Evolutionary conservation across 2,888 invertebrate species (phyloP), one percentile per base, ranked within the genome.

Genomic region (Ophioninae sp.): DNA sequence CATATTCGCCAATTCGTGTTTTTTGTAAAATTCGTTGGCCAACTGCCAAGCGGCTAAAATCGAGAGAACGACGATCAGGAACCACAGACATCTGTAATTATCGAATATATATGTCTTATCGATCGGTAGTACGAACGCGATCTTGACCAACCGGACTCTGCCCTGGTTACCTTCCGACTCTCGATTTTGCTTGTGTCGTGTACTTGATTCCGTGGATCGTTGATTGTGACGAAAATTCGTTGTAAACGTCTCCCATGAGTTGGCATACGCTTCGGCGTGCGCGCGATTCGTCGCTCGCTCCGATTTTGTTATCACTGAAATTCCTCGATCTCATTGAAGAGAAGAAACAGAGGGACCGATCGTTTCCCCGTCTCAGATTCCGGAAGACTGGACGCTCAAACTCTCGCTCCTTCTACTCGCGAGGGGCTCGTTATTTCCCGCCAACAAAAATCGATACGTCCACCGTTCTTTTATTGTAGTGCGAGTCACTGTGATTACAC

Each of bases 161-260:
- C 2, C 59, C 63, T 63, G 51, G 51, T 23, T 82, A 88, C 90
- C 88, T 89, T 71, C 86, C 87, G n/a, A 79, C 39, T 20, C 77
- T 71, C 9, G 89, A 85, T 78, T 87, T 89, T n/a, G 86, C 86
- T 69, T 87, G 87, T 6, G 85, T 84, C 1, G 89, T 90, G 58
- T 90, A 88, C 65, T 89, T 90, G 20, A 90, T 81, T 20, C 90
- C 90, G 56, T 90, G 89, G 37, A 90, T 85, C 20, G 88, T 87
- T 6, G 89, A 88, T 76, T 89, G 88, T 10, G 68, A 81, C 8
- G 89, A 85, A 73, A 88, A 90, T 79, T 89, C 90, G 7, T 83
- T 76, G 58, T 89, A 89, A 20, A 88, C 85, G 74, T 88, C 71
- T 51, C 81, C 78, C 23, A 89, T 51, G 13, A 81, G 85, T 51